phyloP scores from a whole-genome alignment of 53 echinoderm and acorn worm species.

The Crossaster papposus region DNA sequence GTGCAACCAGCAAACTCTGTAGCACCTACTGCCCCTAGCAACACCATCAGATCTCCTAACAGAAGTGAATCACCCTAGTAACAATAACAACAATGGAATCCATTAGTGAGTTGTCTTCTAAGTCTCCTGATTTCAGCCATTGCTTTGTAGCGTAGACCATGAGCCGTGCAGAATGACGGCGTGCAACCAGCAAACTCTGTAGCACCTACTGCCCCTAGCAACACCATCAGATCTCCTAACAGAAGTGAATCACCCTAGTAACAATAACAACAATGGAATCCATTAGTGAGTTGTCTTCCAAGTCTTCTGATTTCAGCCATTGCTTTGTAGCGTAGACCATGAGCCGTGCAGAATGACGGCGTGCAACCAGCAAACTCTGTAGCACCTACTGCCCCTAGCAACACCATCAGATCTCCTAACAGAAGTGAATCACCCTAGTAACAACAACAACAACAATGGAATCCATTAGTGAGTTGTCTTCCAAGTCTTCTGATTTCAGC shows the following conservation, averaged over 20 bases:
- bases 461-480: neutral
- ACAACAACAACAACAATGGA: neutral
- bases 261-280: too few relatives aligned
- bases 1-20: constrained; percentile 88
- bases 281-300: too few relatives aligned
- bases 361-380: constrained; percentile 88
- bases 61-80: constrained; percentile 72
- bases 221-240: too few relatives aligned
- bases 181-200: too few relatives aligned
- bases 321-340: constrained; percentile 93
- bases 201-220: too few relatives aligned
- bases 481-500: neutral
- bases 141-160: too few relatives aligned
- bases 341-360: constrained; percentile 84
- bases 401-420: constrained; percentile 96
- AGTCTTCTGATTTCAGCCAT: constrained; percentile 95
- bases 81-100: neutral
- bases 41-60: constrained; percentile 96
- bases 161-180: too few relatives aligned
- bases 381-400: constrained; percentile 91
- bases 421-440: constrained; percentile 73
- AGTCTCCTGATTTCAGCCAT: too few relatives aligned
- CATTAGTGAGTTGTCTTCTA: neutral
- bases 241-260: too few relatives aligned
- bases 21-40: constrained; percentile 91